Evolutionary conservation across 2,113 vertebrate genomes (phyloP), one percentile per base, ranked within the genome.

Genomic region (Herpetotheres cachinnans): DNA sequence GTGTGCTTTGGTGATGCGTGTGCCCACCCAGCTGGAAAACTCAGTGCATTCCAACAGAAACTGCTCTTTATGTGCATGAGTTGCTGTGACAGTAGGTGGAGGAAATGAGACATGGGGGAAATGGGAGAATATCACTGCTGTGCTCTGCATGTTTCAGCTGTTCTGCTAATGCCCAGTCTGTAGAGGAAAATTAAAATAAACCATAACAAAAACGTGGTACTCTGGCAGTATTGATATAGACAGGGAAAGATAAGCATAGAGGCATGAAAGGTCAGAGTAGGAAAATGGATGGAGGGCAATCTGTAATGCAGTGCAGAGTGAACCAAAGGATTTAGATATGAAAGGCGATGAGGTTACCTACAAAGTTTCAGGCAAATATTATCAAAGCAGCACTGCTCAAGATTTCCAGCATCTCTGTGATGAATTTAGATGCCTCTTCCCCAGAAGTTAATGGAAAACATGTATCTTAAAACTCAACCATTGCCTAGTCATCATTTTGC

Each of bases 1-100:
- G 5, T 20, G 13, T 50, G 14, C 42, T 59, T 34, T 86, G 38
- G 62, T 0, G 0, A 81, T 13, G 38, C 0, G 1, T 15, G 22
- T 50, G 30, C 36, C 47, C 4, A 3, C 38, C 44, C 40, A 85
- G 61, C 26, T 82, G 81, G 69, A 94, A 94, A 93, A 71, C n/a
- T 34, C 32, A 8, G 4, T 17, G 47, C 4, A 3, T n/a, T 91
- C 50, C 65, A 67, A n/a, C 17, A 67, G 70, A 76, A 91, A 72
- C 22, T 70, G 32, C 44, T 74, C 26, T 46, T 2, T 2, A 55
- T 9, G 6, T n/a, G 16, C 16, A 19, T 17, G 16, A 59, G 9
- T 25, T 81, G 24, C 72, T 55, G 29, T 40, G 38, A 55, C 16
- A 59, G 36, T 36, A 82, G 52, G n/a, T 36, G 36, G 42, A 89